Conservation (phyloP, 2,888 invertebrate species). For the Macrophya annulata region DNA sequence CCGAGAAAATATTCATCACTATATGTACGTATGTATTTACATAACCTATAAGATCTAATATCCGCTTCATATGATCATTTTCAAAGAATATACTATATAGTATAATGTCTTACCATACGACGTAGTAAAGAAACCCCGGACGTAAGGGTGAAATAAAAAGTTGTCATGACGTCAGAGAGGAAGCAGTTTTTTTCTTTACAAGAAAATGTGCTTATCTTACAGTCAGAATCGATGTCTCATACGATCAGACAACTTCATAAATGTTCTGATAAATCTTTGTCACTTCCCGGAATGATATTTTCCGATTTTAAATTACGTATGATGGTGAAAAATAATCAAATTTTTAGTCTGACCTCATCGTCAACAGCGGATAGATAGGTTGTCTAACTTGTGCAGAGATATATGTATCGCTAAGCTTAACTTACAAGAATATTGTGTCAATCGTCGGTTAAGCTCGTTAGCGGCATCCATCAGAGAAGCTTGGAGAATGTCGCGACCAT, state of each 20-base stretch:
- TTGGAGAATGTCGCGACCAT: conserved; percentile 62
- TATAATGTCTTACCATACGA: not conserved
- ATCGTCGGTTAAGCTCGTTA: conserved; percentile 76
- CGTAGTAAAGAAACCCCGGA: not conserved
- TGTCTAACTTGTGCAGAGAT: not conserved
- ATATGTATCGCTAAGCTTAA: conserved; percentile 42
- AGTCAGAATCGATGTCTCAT: too few species aligned
- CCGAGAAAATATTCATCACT: not conserved
- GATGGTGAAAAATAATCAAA: not conserved
- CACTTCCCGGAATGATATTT: too few species aligned
- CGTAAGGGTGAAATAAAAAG: not conserved
- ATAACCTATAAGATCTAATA: not conserved
- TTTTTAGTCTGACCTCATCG: not conserved
- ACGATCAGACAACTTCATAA: too few species aligned
- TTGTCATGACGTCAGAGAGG: not conserved
- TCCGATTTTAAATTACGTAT: not conserved
- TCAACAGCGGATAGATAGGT: not conserved
- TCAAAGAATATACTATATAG: not conserved
- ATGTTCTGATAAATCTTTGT: too few species aligned
- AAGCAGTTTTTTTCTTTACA: not conserved
- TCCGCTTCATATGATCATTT: not conserved
- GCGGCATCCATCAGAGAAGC: conserved; percentile 70
- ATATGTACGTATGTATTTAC: not conserved
- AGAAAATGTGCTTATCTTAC: not conserved
- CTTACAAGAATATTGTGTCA: conserved; percentile 76